Evolutionary conservation across 1,140 invertebrate genomes (phyloP), one percentile per base, ranked within the genome.

Genomic region (Cydia strobilella): DNA sequence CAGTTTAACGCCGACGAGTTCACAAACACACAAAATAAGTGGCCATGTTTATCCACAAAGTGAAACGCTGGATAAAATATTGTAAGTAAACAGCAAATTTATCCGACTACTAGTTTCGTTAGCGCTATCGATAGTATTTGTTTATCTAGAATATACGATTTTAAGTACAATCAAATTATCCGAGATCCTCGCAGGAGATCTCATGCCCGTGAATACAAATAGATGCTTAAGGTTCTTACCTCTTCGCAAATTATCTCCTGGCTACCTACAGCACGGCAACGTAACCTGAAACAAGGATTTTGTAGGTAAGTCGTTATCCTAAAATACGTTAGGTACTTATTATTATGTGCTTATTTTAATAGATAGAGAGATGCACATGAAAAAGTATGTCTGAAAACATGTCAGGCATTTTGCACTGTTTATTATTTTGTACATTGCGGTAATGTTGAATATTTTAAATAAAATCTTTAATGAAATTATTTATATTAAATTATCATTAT

Each of bases 231-330:
- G 59, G 82, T 76, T 77, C 82, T 84, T 88, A 91, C 88, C 88
- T 90, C 86, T 86, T 84, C 77, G 84, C 87, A 88, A 90, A 90
- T 91, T 85, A 91, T 88, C 85, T 85, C 80, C 79, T 76, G 79
- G 80, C 80, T 75, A 82, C 77, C 80, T 75, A 82, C 77, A 81
- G 84, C 82, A 81, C 81, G 79, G 86, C 81, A 84, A 85, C 81
- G 86, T 79, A 85, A 90, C 82, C 89, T 90, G 88, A 75, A 86
- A 90, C 86, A 77, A 88, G 87, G 78, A 83, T 83, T 84, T 80
- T 82, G 75, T 77, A 77, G 72, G 77, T 69, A 18, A 69, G 65
- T 69, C 65, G 65, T 69, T 69, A 69, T 69, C 9, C n/a, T 69
- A 18, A 35, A 18, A 69, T 2, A 18, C 6, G 1, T 35, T 12